These are phyloP conservation scores for Strongylocentrotus purpuratus DNA, from an alignment of 35 echinoderm and acorn worm species.

Conservation along the genomic window DNA sequence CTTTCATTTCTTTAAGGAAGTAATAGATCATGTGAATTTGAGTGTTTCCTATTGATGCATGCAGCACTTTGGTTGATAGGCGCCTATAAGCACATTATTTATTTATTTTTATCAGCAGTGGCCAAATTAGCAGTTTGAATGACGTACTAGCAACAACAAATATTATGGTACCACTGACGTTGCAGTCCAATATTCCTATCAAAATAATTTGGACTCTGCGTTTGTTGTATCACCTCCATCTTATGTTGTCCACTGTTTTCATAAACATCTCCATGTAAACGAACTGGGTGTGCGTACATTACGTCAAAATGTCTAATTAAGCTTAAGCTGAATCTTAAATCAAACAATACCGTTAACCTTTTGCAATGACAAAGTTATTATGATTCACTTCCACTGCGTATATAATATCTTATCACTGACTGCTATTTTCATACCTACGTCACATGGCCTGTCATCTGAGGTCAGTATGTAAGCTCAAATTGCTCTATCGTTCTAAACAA, in stretches of 20 bases:
- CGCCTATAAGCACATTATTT: not conserved
- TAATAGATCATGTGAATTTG: too few relatives aligned
- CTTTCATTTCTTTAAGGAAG: too few relatives aligned
- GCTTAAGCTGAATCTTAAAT: not conserved
- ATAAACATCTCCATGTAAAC: slow-evolving; percentile 12
- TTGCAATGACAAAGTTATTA: slow-evolving; percentile 13
- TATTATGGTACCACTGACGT: not conserved
- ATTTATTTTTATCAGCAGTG: not conserved
- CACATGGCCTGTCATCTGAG: not conserved
- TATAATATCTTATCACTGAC: not conserved
- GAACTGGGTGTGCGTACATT: not conserved
- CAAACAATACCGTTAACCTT: not conserved
- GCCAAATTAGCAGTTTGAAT: not conserved
- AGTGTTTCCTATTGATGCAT: too few relatives aligned
- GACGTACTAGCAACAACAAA: not conserved
- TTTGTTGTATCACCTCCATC: not conserved
- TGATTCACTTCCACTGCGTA: not conserved
- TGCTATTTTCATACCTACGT: not conserved
- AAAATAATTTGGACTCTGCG: not conserved
- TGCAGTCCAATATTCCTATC: not conserved
- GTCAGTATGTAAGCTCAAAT: not conserved
- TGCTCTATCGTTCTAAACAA: not conserved
- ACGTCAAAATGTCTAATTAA: not conserved
- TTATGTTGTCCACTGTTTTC: not conserved
- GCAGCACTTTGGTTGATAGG: not conserved